A percentile compares a stretch with the other conserved stretches of the same genome.
Evolutionary conservation across 2,888 invertebrate species (phyloP).

Genomic region (Margaritifera margaritifera): DNA sequence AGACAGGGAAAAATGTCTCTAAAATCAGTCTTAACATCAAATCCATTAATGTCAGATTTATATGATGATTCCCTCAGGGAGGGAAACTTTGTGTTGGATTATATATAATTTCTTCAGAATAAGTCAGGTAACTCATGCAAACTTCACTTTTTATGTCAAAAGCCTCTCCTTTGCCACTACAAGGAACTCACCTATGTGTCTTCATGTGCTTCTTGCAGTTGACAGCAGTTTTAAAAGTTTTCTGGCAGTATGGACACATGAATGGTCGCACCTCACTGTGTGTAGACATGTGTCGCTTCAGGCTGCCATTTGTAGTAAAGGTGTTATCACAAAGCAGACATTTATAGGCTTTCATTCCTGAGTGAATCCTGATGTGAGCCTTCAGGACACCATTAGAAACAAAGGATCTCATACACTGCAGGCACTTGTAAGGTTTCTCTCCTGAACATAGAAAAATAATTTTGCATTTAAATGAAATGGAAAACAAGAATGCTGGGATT

Average conservation of each 20-base stretch:
- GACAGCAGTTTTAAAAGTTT: conserved; percentile 77
- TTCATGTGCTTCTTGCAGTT: conserved; percentile 81
- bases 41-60: too few species aligned
- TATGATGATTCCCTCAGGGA: too few species aligned
- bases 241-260: conserved; percentile 79
- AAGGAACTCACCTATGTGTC: conserved; percentile 74
- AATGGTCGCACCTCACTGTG: conserved; percentile 76
- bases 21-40: too few species aligned
- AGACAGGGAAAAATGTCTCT: too few species aligned
- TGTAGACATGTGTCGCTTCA: conserved; percentile 85
- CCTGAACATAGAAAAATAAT: conserved; percentile 49
- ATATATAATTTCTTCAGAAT: too few species aligned
- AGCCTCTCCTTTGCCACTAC: background rate
- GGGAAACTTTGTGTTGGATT: too few species aligned
- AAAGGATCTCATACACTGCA: conserved; percentile 73
- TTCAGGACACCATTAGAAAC: conserved; percentile 77
- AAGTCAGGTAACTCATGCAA: too few species aligned
- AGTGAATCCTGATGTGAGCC: conserved; percentile 77
- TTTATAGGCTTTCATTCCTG: conserved; percentile 76
- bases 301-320: conserved; percentile 80
- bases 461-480: too few species aligned
- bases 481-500: too few species aligned
- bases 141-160: too few species aligned
- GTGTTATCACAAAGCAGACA: conserved; percentile 79
- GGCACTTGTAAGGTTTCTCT: conserved; percentile 74